Evolutionary conservation across 2,888 invertebrate species (phyloP), one percentile per base, ranked within the genome.

Genomic region (Alloscopus bannaensis): DNA sequence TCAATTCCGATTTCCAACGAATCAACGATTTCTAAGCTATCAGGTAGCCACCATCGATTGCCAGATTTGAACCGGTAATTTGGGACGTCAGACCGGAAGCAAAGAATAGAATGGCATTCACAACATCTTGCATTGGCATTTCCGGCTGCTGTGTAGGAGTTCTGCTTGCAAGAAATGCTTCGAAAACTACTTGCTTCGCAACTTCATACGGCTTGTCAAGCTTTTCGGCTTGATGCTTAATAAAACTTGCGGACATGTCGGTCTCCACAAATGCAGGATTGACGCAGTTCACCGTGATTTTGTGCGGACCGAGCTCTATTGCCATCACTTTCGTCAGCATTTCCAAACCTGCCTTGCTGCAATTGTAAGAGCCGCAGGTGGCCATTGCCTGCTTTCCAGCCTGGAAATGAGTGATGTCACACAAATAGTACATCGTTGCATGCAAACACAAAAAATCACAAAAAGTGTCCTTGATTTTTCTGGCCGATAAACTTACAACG

Each of bases 81-180:
- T 69, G 68, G 0, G 64, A 55, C 16, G 69, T 69, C 0, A 20
- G 13, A 45, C 68, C 62, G 1, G 80, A 80, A 47, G n/a, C 69
- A 29, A 80, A 20, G 18, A 80, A 80, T 1, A 75, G 26, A 16
- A 75, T 64, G 6, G 73, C 59, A 16, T 55, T 65, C 8, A 80
- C 80, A 4, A 73, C 59, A 57, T 80, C 62, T 4, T 64, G 60
- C 75, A 80, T 69, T 29, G 80, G 80, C 62, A 80, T 62, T 13
- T 40, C 36, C 1, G 45, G 1, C 6, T 47, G 22, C 24, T 69
- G 57, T 2, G 70, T 62, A 0, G 65, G 70, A 0, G 73, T 73
- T 29, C n/a, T n/a, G n/a, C 65, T 6, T 26, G 52, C 26, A 4
- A 65, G 24, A 1, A 57, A 11, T 29, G 55, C 45, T 8, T 73